Evolutionary conservation across 2,113 vertebrate genomes (phyloP).

Genomic region (Dicrurus megarhynchus): DNA sequence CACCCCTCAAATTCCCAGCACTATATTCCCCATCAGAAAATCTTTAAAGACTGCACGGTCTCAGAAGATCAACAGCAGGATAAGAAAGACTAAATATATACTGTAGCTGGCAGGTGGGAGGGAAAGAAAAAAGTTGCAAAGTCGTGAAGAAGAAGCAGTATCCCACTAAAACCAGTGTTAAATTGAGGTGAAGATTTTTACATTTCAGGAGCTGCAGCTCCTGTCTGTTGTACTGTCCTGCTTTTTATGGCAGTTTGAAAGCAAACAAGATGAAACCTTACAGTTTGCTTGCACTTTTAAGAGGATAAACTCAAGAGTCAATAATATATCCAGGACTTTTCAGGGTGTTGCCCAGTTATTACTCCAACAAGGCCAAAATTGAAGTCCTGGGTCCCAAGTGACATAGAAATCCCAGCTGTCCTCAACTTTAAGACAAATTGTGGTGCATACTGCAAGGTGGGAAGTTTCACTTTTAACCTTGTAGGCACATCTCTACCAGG

Average conservation of each 20-base stretch:
- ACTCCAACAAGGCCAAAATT: not conserved
- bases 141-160: not conserved
- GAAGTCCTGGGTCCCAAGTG: not conserved
- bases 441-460: not conserved
- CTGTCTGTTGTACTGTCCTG: not conserved
- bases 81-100: not conserved
- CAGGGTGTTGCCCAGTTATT: not conserved
- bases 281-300: not conserved
- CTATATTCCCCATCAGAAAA: not conserved
- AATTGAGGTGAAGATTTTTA: not conserved
- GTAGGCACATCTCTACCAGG: not conserved
- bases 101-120: not conserved
- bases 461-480: not conserved
- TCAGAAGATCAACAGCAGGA: not conserved
- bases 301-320: not conserved
- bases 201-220: not conserved
- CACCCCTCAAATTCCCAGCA: fast-evolving
- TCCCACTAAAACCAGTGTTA: not conserved
- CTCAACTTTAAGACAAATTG: not conserved
- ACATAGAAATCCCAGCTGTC: not conserved
- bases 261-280: not conserved
- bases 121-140: not conserved
- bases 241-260: not conserved
- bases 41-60: not conserved
- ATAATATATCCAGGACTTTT: not conserved